Conservation (phyloP, 2,797 vertebrate genomes). For the Echiichthys vipera region DNA sequence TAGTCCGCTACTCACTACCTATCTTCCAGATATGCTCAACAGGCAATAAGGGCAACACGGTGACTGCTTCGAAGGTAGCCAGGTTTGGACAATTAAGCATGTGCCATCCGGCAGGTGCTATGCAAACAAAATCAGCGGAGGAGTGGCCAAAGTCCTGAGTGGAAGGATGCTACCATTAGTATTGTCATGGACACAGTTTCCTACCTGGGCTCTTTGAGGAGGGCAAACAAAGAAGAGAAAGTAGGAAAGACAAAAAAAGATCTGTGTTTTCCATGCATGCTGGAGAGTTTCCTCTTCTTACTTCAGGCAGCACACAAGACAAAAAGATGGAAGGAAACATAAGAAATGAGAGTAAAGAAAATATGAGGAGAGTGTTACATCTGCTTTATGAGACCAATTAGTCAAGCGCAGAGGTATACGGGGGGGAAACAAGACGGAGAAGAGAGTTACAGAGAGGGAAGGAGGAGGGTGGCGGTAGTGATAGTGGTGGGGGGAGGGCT, state of each 20-base stretch:
- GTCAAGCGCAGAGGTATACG: constrained; percentile 37
- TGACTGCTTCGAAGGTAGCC: constrained; percentile 21
- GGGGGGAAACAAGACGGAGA: constrained; percentile 5
- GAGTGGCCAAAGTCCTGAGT: constrained; percentile 67
- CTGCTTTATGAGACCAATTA: constrained; percentile 45
- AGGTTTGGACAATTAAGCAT: constrained; percentile 48
- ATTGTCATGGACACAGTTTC: constrained; percentile 57
- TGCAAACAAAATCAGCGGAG: constrained; percentile 60
- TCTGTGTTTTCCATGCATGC: not conserved
- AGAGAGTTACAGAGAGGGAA: constrained; percentile 25
- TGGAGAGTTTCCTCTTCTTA: not conserved
- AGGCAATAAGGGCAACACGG: constrained; percentile 27
- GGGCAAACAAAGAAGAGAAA: constrained; percentile 41
- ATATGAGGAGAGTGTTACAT: constrained; percentile 12
- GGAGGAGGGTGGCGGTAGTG: constrained; percentile 27
- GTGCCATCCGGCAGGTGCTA: constrained; percentile 40
- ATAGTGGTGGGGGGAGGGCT: constrained; percentile 55
- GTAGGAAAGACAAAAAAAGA: not conserved
- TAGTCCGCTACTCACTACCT: constrained; percentile 42
- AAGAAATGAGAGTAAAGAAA: not conserved
- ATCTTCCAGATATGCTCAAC: constrained; percentile 23
- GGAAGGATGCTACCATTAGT: constrained; percentile 44
- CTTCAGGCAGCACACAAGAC: not conserved
- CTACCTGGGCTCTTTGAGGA: constrained; percentile 19
- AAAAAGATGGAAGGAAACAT: not conserved